phyloP scores from a whole-genome alignment of 2,113 vertebrate genomes.

The Brachionichthys hirsutus region DNA sequence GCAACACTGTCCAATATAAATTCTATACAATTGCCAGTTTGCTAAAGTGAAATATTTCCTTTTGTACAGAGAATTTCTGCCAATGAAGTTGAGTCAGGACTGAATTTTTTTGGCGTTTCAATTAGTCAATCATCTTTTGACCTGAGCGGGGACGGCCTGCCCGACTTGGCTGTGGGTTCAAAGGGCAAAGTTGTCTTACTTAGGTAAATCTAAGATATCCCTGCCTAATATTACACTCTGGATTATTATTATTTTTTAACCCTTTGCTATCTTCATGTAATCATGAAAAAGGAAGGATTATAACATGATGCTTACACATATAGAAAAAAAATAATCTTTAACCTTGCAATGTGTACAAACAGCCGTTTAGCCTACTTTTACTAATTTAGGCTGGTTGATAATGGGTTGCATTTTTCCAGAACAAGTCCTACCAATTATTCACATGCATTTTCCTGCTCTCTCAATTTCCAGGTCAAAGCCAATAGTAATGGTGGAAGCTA shows the following conservation, averaged over 20 bases:
- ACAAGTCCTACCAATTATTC: neutral
- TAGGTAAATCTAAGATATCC: slow-evolving; percentile 56
- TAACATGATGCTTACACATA: no score
- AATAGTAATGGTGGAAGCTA: slow-evolving; percentile 62
- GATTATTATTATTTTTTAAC: no score
- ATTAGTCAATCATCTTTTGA: slow-evolving; percentile 70
- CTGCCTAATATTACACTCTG: neutral
- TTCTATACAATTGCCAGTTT: no score
- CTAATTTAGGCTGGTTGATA: no score
- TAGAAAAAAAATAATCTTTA: no score
- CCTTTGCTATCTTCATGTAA: no score
- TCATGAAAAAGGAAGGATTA: no score
- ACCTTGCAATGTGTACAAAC: no score
- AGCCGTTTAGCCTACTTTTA: no score
- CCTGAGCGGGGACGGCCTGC: slow-evolving; percentile 59
- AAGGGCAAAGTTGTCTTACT: slow-evolving; percentile 72
- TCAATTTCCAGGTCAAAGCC: slow-evolving; percentile 68
- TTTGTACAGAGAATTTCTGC: slow-evolving; percentile 67
- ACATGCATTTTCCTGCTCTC: slow-evolving; percentile 2
- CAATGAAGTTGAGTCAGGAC: slow-evolving; percentile 49
- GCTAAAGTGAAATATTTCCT: neutral
- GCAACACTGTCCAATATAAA: neutral
- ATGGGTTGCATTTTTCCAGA: no score
- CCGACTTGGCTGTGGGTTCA: slow-evolving; percentile 74
- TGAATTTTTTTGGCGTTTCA: slow-evolving; percentile 73